A percentile compares a stretch with the other conserved stretches of the same genome.
phyloP scores from a whole-genome alignment of 2,888 invertebrate species.

The Leptinotarsa peninsularis region DNA sequence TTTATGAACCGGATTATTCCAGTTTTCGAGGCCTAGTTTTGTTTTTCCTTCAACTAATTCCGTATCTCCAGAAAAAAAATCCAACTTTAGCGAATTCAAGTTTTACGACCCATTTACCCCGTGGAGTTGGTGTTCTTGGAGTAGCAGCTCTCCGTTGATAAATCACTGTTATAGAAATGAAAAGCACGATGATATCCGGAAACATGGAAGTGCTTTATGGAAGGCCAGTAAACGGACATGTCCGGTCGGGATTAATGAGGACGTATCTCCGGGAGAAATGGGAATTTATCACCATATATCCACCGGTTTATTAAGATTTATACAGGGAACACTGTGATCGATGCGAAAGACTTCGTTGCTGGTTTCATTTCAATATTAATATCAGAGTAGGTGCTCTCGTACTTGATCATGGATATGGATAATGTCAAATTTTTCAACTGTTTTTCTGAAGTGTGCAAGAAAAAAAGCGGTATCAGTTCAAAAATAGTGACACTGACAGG shows the following conservation, averaged over 20 bases:
- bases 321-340: constrained; percentile 58
- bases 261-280: constrained; percentile 67
- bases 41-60: background rate
- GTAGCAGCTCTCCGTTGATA: constrained; percentile 46
- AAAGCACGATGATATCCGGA: constrained; percentile 63
- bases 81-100: background rate
- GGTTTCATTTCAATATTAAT: constrained; percentile 3
- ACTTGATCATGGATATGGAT: too few species aligned
- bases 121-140: background rate
- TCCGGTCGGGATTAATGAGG: constrained; percentile 67
- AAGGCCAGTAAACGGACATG: constrained; percentile 63
- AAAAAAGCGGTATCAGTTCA: too few species aligned
- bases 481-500: too few species aligned
- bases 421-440: too few species aligned
- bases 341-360: background rate
- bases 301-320: constrained; percentile 68
- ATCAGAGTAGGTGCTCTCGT: background rate
- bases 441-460: too few species aligned
- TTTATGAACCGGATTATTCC: too few species aligned
- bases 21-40: background rate
- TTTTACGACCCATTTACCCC: constrained; percentile 2
- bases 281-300: constrained; percentile 68
- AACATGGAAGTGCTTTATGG: constrained; percentile 68
- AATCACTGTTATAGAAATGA: constrained; percentile 62
- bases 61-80: background rate